Conservation (phyloP, 2,888 invertebrate species). For the Rugalucina vietnamica region DNA sequence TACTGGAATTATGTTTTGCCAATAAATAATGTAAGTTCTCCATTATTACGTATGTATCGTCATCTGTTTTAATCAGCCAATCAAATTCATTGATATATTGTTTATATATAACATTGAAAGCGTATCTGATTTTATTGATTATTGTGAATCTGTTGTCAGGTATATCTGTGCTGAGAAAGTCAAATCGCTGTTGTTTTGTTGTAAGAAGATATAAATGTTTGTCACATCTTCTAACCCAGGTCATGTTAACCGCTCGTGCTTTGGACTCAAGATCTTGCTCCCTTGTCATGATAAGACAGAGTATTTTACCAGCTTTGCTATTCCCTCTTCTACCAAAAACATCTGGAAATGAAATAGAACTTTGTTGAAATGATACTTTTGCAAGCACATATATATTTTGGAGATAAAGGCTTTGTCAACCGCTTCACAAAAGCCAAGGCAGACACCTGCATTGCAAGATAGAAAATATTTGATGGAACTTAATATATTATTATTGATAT, state of each 20-base stretch:
- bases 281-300: conserved; percentile 98
- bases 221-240: conserved; percentile 94
- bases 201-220: conserved; percentile 83
- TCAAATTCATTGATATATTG: conserved; percentile 93
- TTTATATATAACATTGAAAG: conserved; percentile 93
- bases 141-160: conserved; percentile 95
- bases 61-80: conserved; percentile 99
- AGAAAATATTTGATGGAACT: too few relatives aligned
- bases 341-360: too few relatives aligned
- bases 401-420: too few relatives aligned
- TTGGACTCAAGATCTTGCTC: conserved; percentile 94
- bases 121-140: conserved; percentile 98
- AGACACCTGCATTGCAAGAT: too few relatives aligned
- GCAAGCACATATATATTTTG: too few relatives aligned
- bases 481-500: too few relatives aligned
- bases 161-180: conserved; percentile 86
- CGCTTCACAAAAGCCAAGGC: too few relatives aligned
- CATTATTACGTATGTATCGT: conserved; percentile 97
- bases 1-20: conserved; percentile 89
- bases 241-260: conserved; percentile 95
- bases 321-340: too few relatives aligned
- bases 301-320: conserved; percentile 88
- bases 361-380: too few relatives aligned
- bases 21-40: conserved; percentile 97
- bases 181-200: conserved; percentile 86